phyloP scores from a whole-genome alignment of 2,113 vertebrate genomes.

The Macroglossus sobrinus region DNA sequence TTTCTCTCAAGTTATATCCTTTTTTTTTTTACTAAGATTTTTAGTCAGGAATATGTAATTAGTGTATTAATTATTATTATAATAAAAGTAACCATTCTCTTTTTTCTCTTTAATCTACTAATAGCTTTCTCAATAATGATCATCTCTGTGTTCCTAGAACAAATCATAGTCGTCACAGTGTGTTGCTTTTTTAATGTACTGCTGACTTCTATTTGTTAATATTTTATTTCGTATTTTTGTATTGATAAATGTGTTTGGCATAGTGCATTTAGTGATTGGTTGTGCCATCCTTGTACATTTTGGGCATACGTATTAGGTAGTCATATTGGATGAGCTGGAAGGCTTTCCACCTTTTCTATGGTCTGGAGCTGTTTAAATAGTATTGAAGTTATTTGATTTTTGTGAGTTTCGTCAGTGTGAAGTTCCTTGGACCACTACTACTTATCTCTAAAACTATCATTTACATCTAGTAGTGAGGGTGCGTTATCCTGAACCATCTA shows the following conservation, averaged over 20 bases:
- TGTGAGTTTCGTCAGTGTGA: neutral
- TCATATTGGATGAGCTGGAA: neutral
- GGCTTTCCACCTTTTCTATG: neutral
- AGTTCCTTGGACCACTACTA: neutral
- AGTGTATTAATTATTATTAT: neutral
- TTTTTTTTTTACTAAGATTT: neutral
- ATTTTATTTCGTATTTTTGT: neutral
- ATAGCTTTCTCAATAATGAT: neutral
- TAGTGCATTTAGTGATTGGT: neutral
- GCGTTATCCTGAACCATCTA: neutral
- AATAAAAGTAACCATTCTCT: neutral
- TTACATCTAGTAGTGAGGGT: neutral
- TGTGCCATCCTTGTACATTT: neutral
- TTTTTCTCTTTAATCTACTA: conserved; percentile 5
- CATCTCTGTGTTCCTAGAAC: neutral
- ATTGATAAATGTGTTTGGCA: neutral
- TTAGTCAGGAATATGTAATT: neutral
- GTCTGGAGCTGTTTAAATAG: neutral
- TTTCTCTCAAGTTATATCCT: conserved; percentile 10
- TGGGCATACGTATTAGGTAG: neutral
- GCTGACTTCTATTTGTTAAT: neutral
- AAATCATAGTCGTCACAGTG: neutral
- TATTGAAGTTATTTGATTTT: neutral
- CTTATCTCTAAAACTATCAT: neutral
- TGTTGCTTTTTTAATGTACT: neutral